Percentiles rank a stretch among this genome's conserved stretches.
Conservation (phyloP, 2,888 invertebrate species). For the Elegia similella region DNA sequence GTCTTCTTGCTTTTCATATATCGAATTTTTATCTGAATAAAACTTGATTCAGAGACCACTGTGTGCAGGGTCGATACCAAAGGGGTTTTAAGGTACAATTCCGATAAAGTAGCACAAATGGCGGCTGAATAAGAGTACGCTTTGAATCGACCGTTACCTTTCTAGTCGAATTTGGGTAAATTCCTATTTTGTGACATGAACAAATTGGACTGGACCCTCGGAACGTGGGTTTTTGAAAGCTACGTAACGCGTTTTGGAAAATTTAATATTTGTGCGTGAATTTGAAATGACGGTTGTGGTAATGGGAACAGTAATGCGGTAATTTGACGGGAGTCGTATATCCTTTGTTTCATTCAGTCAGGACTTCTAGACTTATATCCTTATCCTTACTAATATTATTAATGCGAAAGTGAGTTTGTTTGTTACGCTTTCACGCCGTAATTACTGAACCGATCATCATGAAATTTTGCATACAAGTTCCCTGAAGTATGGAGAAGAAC, state of each 20-base stretch:
- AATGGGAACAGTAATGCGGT: not conserved
- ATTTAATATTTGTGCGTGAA: constrained; percentile 7
- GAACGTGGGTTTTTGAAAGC: constrained; percentile 27
- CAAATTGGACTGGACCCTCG: constrained; percentile 59
- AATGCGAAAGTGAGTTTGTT: too few relatives aligned
- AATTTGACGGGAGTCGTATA: too few relatives aligned
- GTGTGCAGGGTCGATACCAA: constrained; percentile 42
- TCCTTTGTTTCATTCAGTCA: too few relatives aligned
- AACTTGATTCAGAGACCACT: too few relatives aligned
- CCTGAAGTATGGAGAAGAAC: too few relatives aligned
- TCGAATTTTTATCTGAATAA: too few relatives aligned
- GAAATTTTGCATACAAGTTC: too few relatives aligned
- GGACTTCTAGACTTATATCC: too few relatives aligned
- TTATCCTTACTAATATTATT: too few relatives aligned
- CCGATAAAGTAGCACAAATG: constrained; percentile 60
- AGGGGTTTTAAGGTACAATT: constrained; percentile 68
- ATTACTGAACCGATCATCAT: too few relatives aligned
- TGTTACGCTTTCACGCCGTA: too few relatives aligned
- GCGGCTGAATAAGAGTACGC: constrained; percentile 56
- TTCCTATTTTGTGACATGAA: constrained; percentile 59
- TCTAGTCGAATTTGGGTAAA: constrained; percentile 60
- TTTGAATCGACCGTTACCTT: constrained; percentile 47
- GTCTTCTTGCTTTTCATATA: too few relatives aligned
- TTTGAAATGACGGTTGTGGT: not conserved
- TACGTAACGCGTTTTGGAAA: constrained; percentile 12